Conservation (phyloP, 2,113 vertebrate species). For the Azemiops feae region DNA sequence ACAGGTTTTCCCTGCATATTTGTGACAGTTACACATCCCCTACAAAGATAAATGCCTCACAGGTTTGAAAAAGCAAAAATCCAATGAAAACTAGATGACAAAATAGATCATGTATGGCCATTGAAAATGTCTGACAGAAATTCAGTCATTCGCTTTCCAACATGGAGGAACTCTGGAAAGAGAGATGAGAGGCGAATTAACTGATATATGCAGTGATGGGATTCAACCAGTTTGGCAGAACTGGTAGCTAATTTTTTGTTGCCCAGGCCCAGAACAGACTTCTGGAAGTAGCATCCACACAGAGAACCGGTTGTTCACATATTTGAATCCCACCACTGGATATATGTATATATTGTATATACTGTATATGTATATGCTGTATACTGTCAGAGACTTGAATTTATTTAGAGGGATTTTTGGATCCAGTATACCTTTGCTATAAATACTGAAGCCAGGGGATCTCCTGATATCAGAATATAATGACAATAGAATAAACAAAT, state of each 20-base stretch:
- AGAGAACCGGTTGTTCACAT: too few species aligned
- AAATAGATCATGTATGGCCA: not conserved
- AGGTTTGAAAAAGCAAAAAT: slow-evolving; percentile 12
- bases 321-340: too few species aligned
- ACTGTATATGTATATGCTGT: too few species aligned
- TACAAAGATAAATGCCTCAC: not conserved
- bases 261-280: too few species aligned
- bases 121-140: slow-evolving; percentile 23
- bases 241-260: too few species aligned
- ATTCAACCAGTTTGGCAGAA: too few species aligned
- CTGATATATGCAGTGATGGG: too few species aligned
- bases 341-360: too few species aligned
- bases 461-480: not conserved
- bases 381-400: not conserved
- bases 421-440: not conserved
- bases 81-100: slow-evolving; percentile 2
- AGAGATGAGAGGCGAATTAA: not conserved
- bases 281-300: too few species aligned
- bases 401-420: not conserved
- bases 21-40: slow-evolving; percentile 43
- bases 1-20: slow-evolving; percentile 35
- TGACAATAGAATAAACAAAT: not conserved
- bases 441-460: not conserved
- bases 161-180: not conserved
- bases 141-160: not conserved